Evolutionary conservation across 2,888 invertebrate species (phyloP).

Genomic region (Vanessa cardui): DNA sequence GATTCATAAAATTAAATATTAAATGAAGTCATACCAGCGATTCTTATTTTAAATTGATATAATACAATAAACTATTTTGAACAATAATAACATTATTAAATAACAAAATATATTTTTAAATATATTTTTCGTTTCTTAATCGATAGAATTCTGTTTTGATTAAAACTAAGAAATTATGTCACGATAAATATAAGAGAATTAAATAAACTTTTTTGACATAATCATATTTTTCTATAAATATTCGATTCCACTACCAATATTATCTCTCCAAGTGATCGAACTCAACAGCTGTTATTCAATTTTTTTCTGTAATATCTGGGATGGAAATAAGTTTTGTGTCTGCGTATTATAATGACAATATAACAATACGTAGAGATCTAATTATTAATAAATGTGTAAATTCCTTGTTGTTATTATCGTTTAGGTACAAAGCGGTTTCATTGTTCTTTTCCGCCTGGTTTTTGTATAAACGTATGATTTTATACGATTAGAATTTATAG

Average conservation of each 20-base stretch:
- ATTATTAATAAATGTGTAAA: slow-evolving; percentile 51
- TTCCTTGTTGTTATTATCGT: slow-evolving; percentile 63
- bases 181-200: slow-evolving; percentile 34
- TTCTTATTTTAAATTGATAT: neutral
- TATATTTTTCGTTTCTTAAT: neutral
- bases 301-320: slow-evolving; percentile 74
- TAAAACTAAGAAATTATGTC: slow-evolving; percentile 27
- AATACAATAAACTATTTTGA: neutral
- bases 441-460: slow-evolving; percentile 31
- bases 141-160: slow-evolving; percentile 21
- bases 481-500: neutral
- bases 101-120: neutral
- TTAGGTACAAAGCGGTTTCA: slow-evolving; percentile 54
- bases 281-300: slow-evolving; percentile 59
- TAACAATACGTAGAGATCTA: slow-evolving; percentile 58
- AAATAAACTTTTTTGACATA: slow-evolving; percentile 51
- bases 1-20: no score
- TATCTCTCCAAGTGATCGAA: slow-evolving; percentile 51
- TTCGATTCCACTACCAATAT: slow-evolving; percentile 59
- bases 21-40: no score
- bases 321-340: slow-evolving; percentile 63
- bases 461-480: neutral
- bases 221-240: slow-evolving; percentile 75
- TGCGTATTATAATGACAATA: slow-evolving; percentile 76
- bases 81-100: neutral